A percentile compares a stretch with the other conserved stretches of the same genome.
Conservation (phyloP, 2,797 vertebrate genomes). For the Odontamblyopus rebecca region DNA sequence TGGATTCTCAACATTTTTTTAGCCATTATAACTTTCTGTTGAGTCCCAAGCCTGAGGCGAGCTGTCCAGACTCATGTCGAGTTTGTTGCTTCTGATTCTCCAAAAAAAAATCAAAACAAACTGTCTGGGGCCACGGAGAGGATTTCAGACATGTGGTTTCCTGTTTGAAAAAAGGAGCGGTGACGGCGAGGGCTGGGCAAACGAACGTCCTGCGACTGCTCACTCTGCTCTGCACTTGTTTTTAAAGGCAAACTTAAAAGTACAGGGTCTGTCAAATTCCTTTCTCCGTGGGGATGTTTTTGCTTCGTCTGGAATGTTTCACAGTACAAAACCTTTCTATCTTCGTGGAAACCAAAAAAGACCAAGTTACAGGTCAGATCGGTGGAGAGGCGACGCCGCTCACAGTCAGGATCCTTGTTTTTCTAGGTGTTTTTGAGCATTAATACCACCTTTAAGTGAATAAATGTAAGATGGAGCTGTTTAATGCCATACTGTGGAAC, state of each 20-base stretch:
- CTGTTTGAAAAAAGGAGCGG: constrained; percentile 80
- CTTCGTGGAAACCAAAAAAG: too few species aligned
- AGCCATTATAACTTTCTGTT: constrained; percentile 1
- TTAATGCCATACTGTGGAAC: too few species aligned
- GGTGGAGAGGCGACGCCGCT: too few species aligned
- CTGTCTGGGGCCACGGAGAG: constrained; percentile 70
- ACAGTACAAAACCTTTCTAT: too few species aligned
- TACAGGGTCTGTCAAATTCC: too few species aligned
- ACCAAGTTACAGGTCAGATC: too few species aligned
- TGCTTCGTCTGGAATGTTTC: too few species aligned
- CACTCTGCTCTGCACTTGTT: constrained; percentile 11
- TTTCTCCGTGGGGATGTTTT: too few species aligned
- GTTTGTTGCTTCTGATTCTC: constrained; percentile 63
- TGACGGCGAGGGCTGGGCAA: constrained; percentile 62
- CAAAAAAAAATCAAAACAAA: constrained; percentile 68
- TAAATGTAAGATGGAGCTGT: too few species aligned
- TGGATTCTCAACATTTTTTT: background rate
- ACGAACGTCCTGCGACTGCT: constrained; percentile 39
- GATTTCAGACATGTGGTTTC: constrained; percentile 95
- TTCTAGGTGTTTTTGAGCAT: too few species aligned
- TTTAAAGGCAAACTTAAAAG: background rate
- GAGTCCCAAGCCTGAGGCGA: constrained; percentile 5
- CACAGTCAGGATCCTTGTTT: too few species aligned
- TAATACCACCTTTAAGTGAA: too few species aligned
- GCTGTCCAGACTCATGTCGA: constrained; percentile 53